phyloP scores from a whole-genome alignment of 2,113 vertebrate genomes.

The Coracopsis vasa region DNA sequence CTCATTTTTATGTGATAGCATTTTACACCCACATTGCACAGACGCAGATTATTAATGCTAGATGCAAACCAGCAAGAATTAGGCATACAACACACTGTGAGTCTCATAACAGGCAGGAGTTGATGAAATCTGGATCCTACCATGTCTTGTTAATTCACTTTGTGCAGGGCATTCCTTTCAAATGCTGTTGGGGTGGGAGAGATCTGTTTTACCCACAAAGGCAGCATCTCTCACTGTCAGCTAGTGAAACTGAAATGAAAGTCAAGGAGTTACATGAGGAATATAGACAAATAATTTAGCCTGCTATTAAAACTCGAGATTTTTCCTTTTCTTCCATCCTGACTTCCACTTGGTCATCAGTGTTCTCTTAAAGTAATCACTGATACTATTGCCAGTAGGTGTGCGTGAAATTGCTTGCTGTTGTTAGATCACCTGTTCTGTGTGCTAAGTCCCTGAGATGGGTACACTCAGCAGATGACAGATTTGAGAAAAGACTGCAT shows the following conservation, averaged over 20 bases:
- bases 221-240: neutral
- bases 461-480: neutral
- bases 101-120: neutral
- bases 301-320: neutral
- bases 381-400: neutral
- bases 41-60: neutral
- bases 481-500: neutral
- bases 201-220: neutral
- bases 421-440: accelerated
- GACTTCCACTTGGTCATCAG: neutral
- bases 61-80: neutral
- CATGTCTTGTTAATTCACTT: neutral
- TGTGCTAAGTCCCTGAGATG: neutral
- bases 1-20: neutral
- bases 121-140: neutral
- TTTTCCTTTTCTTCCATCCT: neutral
- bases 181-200: accelerated
- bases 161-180: neutral
- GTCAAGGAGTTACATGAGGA: neutral
- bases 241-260: neutral
- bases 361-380: neutral
- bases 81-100: neutral
- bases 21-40: neutral
- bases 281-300: neutral
- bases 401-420: neutral